Base-by-base conservation (phyloP, 2,797 vertebrate genomes). In the Eremophila alpestris region DNA sequence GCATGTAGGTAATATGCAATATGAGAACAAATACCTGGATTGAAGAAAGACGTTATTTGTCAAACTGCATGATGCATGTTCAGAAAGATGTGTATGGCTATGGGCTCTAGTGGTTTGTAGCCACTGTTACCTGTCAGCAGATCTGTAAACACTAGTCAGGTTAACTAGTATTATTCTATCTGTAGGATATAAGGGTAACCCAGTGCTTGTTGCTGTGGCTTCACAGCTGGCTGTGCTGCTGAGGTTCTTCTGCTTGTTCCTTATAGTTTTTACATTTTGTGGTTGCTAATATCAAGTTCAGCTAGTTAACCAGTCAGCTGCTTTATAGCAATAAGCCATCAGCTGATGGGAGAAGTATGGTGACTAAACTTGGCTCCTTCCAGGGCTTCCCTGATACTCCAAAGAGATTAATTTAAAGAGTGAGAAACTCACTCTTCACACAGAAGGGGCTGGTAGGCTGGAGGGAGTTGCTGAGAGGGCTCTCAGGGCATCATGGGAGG, bases 61-160 rank as follows among this genome's bases (percentile, higher is more conserved):
- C 60, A 58, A 82, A 56, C 41, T 36, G 56, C 17, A 1, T 62
- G 55, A 40, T 1, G 1, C 5, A 0, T 2, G 23, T 43, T 64
- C 26, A 38, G 89, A 64, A 55, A 48, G 49, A n/a, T 49, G 45
- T 38, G 43, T 58, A 32, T 56, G 38, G 32, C 76, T 41, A 0
- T 10, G 17, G 29, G 16, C 65, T 79, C 21, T 41, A 20, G 67
- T 8, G 1, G 34, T 41, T 41, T 43, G 16, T n/a, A 6, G 52
- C 32, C 3, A 5, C 73, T 34, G 40, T 36, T 88, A 38, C 27
- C 68, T 64, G 7, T 65, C 86, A 49, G 51, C 83, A 46, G 85
- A 38, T 54, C 48, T 73, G 36, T 43, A 38, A 65, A 60, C 34
- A 52, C 45, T 52, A 16, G 27, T 63, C 49, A 64, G 46, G 41